Evolutionary conservation across 1,140 invertebrate species (phyloP).

Genomic region (Octopus sinensis): DNA sequence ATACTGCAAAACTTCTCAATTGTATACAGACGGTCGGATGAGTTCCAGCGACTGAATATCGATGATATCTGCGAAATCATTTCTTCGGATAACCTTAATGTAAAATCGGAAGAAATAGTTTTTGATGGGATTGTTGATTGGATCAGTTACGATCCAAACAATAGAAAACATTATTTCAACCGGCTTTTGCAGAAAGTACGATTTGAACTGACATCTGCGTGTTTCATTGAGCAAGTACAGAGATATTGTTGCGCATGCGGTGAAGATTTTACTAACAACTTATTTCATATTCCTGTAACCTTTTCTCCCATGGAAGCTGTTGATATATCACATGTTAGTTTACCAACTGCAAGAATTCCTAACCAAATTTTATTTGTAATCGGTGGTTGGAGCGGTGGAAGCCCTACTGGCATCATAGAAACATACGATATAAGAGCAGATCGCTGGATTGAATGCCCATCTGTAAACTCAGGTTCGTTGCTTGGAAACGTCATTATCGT

Average conservation of each 20-base stretch:
- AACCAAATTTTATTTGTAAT: conserved; percentile 62
- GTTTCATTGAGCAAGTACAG: conserved; percentile 66
- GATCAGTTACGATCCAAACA: conserved; percentile 92
- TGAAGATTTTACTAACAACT: conserved; percentile 71
- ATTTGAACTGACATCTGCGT: conserved; percentile 79
- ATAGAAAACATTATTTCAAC: conserved; percentile 78
- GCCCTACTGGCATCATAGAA: conserved; percentile 71
- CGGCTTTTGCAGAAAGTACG: conserved; percentile 72
- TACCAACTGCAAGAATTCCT: conserved; percentile 46
- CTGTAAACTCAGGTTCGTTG: conserved; percentile 35
- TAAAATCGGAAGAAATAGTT: conserved; percentile 91
- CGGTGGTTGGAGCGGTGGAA: conserved; percentile 73
- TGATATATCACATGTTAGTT: conserved; percentile 43
- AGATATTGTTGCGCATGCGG: conserved; percentile 66
- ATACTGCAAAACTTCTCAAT: conserved; percentile 41
- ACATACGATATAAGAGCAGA: conserved; percentile 76
- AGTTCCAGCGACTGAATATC: conserved; percentile 87
- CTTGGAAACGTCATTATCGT: too few species aligned
- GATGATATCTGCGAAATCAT: conserved; percentile 92
- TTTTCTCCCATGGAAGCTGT: conserved; percentile 63
- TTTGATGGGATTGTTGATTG: conserved; percentile 91
- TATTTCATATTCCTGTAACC: conserved; percentile 68
- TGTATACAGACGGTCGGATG: conserved; percentile 90
- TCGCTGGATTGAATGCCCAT: conserved; percentile 62
- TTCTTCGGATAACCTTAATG: conserved; percentile 92